Conservation (phyloP, 2,797 vertebrate genomes). For the Coranthus polyacanthus region DNA sequence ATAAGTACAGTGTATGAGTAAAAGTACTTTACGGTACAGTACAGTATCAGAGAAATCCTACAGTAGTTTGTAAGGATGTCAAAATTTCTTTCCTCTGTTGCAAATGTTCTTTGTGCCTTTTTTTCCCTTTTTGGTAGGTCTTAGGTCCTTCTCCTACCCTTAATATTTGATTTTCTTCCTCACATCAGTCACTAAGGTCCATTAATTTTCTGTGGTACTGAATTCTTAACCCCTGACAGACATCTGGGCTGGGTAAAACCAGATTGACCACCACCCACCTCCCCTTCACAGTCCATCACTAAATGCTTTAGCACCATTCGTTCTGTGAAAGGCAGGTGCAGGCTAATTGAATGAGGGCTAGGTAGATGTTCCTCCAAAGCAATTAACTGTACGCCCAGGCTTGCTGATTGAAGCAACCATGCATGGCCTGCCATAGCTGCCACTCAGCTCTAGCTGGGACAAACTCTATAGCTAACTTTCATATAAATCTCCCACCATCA, state of each 20-base stretch:
- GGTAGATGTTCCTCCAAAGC: conserved; percentile 76
- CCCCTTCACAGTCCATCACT: conserved; percentile 20
- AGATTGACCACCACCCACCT: not conserved
- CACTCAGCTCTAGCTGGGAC: conserved; percentile 41
- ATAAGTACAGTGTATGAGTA: too few relatives aligned
- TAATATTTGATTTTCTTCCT: not conserved
- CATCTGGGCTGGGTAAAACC: conserved; percentile 21
- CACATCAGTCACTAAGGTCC: not conserved
- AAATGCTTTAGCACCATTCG: conserved; percentile 12
- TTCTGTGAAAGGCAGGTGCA: conserved; percentile 72
- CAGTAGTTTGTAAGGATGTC: too few relatives aligned
- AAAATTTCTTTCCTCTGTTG: too few relatives aligned
- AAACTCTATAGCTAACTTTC: conserved; percentile 36
- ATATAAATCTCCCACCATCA: conserved; percentile 43
- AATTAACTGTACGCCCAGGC: conserved; percentile 80
- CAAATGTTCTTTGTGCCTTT: too few relatives aligned
- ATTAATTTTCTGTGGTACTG: conserved; percentile 5
- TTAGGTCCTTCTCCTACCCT: not conserved
- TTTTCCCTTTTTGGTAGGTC: too few relatives aligned
- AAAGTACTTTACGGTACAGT: too few relatives aligned
- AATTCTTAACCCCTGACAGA: conserved; percentile 29
- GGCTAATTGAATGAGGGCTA: conserved; percentile 76
- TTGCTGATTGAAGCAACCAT: conserved; percentile 77
- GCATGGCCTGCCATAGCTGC: conserved; percentile 59
- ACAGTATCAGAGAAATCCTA: too few relatives aligned